phyloP scores from a whole-genome alignment of 2,888 invertebrate species.

The Zhuqinia jingwanae region DNA sequence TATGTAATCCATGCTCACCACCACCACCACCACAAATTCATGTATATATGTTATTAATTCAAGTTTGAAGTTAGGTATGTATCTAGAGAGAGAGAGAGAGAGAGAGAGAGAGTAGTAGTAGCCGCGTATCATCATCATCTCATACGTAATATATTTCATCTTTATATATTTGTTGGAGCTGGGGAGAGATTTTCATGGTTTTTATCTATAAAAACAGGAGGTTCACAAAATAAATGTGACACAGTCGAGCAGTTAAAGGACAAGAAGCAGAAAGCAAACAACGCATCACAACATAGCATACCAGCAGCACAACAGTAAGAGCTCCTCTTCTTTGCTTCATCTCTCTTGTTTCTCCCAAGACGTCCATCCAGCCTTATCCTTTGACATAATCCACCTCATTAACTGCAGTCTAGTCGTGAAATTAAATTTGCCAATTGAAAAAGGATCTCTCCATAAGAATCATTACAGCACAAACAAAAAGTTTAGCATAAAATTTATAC shows the following conservation, averaged over 20 bases:
- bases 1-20: slow-evolving; percentile 14
- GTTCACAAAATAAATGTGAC: slow-evolving; percentile 45
- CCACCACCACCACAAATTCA: neutral
- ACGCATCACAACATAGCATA: slow-evolving; percentile 20
- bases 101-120: neutral
- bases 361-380: slow-evolving; percentile 73
- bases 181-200: slow-evolving; percentile 19
- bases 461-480: no score
- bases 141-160: neutral
- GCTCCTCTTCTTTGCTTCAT: slow-evolving; percentile 39
- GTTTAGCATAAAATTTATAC: no score
- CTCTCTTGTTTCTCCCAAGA: slow-evolving; percentile 68
- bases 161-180: neutral
- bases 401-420: slow-evolving; percentile 71
- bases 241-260: slow-evolving; percentile 50
- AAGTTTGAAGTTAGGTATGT: neutral
- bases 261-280: slow-evolving; percentile 39
- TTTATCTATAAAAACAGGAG: slow-evolving; percentile 43
- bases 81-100: no score
- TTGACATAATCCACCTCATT: slow-evolving; percentile 72
- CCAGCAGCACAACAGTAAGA: neutral
- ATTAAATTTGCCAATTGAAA: slow-evolving; percentile 72
- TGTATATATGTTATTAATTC: neutral
- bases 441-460: slow-evolving; percentile 42
- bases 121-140: no score